Percentiles rank a stretch among this genome's conserved stretches.
Evolutionary conservation across 2,888 invertebrate genomes (phyloP).

Genomic region (Drosophila infuscata): DNA sequence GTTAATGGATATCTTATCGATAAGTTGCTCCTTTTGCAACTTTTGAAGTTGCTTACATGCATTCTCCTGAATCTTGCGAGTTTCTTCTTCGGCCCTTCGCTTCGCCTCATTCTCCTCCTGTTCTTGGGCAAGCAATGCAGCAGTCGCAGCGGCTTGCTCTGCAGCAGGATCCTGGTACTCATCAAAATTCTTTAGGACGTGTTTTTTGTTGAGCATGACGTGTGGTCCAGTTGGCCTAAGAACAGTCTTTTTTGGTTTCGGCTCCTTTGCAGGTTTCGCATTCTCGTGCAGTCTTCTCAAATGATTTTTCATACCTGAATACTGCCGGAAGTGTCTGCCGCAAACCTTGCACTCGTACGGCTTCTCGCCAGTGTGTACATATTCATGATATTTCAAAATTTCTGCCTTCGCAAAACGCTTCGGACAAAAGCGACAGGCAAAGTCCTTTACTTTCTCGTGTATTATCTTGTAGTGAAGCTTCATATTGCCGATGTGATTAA

Average conservation of each 20-base stretch:
- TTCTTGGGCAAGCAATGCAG: constrained; percentile 76
- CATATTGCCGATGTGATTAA: constrained; percentile 82
- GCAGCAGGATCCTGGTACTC: constrained; percentile 68
- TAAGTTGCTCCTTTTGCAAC: constrained; percentile 56
- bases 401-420: constrained; percentile 83
- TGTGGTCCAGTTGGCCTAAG: constrained; percentile 48
- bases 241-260: constrained; percentile 34
- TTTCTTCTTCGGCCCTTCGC: constrained; percentile 68
- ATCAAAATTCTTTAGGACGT: constrained; percentile 52
- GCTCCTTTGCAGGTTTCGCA: constrained; percentile 50
- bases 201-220: constrained; percentile 25
- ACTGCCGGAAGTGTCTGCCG: constrained; percentile 80
- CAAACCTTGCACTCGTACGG: constrained; percentile 81
- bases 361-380: constrained; percentile 83
- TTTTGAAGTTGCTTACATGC: constrained; percentile 74
- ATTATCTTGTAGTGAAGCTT: constrained; percentile 82
- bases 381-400: constrained; percentile 82
- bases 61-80: constrained; percentile 73
- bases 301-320: constrained; percentile 78
- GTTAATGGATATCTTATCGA: constrained; percentile 54
- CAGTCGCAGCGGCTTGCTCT: constrained; percentile 75
- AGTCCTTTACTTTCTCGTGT: constrained; percentile 83
- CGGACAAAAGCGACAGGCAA: constrained; percentile 81
- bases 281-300: constrained; percentile 77
- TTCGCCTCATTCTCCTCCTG: constrained; percentile 73